Percentiles rank a stretch among this genome's conserved stretches.
phyloP scores from a whole-genome alignment of 2,113 vertebrate genomes.

The Oncorhynchus masou region DNA sequence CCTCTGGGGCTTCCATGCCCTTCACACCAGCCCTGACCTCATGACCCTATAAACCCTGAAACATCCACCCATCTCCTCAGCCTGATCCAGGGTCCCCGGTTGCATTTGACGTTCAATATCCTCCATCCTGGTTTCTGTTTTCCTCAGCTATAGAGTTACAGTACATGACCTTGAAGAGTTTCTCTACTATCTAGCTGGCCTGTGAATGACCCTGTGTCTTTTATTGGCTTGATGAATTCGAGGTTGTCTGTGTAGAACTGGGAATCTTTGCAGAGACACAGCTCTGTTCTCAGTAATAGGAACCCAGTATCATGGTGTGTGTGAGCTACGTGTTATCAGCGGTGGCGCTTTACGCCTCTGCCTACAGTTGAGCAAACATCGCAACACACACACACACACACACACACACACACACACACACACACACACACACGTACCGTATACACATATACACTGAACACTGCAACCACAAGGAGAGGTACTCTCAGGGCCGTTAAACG shows the following conservation, averaged over 20 bases:
- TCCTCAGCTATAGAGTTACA: background rate
- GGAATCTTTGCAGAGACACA: too few species aligned
- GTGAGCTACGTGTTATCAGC: slow-evolving; percentile 32
- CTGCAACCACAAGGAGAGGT: background rate
- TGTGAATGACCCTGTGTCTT: background rate
- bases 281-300: slow-evolving; percentile 8
- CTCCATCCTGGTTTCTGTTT: background rate
- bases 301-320: slow-evolving; percentile 13
- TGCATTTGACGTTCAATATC: background rate
- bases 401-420: slow-evolving; percentile 3
- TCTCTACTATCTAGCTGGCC: background rate
- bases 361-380: slow-evolving; percentile 14
- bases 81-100: background rate
- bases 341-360: slow-evolving; percentile 15
- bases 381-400: background rate
- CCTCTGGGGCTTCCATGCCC: background rate
- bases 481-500: too few species aligned
- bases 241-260: slow-evolving; percentile 18
- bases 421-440: background rate
- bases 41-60: background rate
- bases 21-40: background rate
- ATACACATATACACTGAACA: too few species aligned
- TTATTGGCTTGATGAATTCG: background rate
- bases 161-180: background rate
- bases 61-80: background rate